These are phyloP conservation scores for Amphiura filiformis DNA, from an alignment of 35 echinoderm and acorn worm genomes.

Conservation along the genomic window DNA sequence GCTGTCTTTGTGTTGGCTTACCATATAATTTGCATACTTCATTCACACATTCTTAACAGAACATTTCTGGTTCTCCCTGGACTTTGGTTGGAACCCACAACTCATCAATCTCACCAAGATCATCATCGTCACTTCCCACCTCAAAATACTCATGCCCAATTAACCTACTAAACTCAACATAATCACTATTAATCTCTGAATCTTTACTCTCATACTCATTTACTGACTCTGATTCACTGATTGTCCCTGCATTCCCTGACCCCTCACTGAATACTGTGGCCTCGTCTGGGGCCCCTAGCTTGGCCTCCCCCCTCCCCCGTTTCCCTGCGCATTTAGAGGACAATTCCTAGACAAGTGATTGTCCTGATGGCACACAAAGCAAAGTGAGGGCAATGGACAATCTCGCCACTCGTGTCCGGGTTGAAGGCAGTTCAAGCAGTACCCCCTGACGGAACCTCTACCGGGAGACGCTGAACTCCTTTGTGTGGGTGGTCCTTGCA, in stretches of 20 bases:
- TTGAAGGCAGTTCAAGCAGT: background rate
- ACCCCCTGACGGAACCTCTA: background rate
- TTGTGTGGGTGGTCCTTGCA: background rate
- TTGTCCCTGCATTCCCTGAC: background rate
- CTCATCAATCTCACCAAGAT: background rate
- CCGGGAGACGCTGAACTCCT: background rate
- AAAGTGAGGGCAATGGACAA: background rate
- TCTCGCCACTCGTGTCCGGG: background rate
- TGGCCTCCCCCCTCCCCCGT: conserved; percentile 4
- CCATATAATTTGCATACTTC: background rate
- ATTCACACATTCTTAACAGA: background rate
- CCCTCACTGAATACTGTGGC: background rate
- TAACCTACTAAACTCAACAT: background rate
- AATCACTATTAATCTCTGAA: background rate
- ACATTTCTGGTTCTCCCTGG: background rate
- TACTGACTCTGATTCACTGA: background rate
- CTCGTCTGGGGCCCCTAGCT: background rate
- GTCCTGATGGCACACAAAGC: background rate
- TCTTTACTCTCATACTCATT: background rate
- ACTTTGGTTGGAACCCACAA: background rate
- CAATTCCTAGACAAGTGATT: background rate
- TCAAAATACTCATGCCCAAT: background rate
- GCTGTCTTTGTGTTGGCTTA: background rate
- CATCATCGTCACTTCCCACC: background rate
- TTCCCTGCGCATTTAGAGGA: background rate